phyloP scores from a whole-genome alignment of 1,140 invertebrate species.

The Tenebrio molitor region DNA sequence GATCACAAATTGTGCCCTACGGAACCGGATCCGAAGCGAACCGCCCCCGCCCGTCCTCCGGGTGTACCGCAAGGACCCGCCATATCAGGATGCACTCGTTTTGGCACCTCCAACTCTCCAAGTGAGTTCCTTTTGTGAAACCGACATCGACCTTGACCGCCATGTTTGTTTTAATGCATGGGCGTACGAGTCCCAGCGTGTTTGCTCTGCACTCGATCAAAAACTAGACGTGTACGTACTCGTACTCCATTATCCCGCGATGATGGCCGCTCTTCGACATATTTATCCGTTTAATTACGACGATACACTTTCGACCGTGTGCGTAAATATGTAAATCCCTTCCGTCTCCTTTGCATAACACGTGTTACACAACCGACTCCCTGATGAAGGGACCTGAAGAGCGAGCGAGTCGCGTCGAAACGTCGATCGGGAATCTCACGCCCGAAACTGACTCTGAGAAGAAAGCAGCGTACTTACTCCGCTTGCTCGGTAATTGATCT shows the following conservation, averaged over 20 bases:
- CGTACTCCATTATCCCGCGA: slow-evolving; percentile 1
- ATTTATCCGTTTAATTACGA: slow-evolving; percentile 33
- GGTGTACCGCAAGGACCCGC: too few relatives aligned
- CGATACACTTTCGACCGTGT: slow-evolving; percentile 22
- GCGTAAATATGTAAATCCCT: slow-evolving; percentile 13
- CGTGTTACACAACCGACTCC: not conserved
- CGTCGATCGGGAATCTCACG: not conserved
- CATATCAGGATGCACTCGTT: too few relatives aligned
- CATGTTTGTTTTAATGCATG: slow-evolving; percentile 7
- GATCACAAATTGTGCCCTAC: too few relatives aligned
- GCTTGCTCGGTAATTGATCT: too few relatives aligned
- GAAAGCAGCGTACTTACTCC: too few relatives aligned
- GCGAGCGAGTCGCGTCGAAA: not conserved
- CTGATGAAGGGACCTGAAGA: not conserved
- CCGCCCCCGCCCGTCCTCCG: too few relatives aligned
- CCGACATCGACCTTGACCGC: slow-evolving; percentile 26
- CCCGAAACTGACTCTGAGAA: too few relatives aligned
- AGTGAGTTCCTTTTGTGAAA: too few relatives aligned
- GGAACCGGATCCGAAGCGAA: too few relatives aligned
- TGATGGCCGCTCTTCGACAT: slow-evolving; percentile 6
- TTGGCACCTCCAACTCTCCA: too few relatives aligned
- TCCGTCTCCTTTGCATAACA: slow-evolving; percentile 27
- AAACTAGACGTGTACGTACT: slow-evolving; percentile 10
- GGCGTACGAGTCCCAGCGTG: slow-evolving; percentile 1
- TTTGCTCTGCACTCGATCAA: slow-evolving; percentile 31